Conservation (phyloP, 2,888 invertebrate species). For the Andricus curvator region DNA sequence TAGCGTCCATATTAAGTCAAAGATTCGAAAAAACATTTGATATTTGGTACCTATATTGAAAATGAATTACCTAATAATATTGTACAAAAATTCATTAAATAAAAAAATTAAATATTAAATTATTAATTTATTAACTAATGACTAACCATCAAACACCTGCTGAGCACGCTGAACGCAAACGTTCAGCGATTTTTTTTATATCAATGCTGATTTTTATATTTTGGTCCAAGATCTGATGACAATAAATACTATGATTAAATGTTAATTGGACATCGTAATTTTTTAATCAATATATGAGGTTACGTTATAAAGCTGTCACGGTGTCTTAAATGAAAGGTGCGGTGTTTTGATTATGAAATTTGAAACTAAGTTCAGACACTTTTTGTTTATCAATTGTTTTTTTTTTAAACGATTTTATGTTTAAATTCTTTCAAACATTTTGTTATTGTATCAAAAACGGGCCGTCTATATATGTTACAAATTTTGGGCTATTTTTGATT, state of each 20-base stretch:
- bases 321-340: not conserved
- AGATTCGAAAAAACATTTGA: not conserved
- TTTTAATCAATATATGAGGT: not conserved
- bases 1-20: constrained; percentile 63
- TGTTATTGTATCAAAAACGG: too few relatives aligned
- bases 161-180: not conserved
- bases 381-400: not conserved
- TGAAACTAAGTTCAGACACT: not conserved
- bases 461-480: too few relatives aligned
- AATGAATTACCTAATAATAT: not conserved
- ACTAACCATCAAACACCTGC: not conserved
- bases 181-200: not conserved
- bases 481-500: too few relatives aligned
- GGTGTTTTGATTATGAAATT: not conserved
- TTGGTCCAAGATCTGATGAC: not conserved
- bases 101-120: not conserved
- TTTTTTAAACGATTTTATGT: not conserved
- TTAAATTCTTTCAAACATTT: not conserved
- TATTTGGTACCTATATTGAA: not conserved
- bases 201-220: not conserved
- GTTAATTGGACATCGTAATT: not conserved
- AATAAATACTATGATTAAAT: not conserved
- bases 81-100: not conserved
- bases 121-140: not conserved
- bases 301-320: not conserved